Percentiles rank a stretch among this genome's conserved stretches.
These are phyloP conservation scores for Drosophila aff. DNA, from an alignment of 1,140 invertebrate genomes.

Conservation along the genomic window DNA sequence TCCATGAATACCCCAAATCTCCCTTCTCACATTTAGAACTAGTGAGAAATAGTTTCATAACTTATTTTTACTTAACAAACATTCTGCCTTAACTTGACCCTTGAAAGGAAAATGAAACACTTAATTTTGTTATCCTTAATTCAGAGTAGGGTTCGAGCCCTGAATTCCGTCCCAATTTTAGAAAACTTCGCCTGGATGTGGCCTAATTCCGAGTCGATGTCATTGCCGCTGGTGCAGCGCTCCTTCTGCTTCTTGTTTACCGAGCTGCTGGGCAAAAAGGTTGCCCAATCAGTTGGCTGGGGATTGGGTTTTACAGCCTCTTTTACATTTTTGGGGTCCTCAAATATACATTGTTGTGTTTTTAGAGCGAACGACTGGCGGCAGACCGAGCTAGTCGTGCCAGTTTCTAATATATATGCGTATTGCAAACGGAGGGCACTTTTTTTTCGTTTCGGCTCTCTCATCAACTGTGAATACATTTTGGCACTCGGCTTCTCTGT, in stretches of 20 bases:
- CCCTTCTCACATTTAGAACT: no score
- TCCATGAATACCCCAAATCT: not conserved
- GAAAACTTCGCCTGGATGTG: conserved; percentile 48
- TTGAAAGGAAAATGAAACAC: not conserved
- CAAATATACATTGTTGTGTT: conserved; percentile 33
- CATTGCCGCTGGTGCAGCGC: conserved; percentile 26
- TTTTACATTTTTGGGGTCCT: conserved; percentile 44
- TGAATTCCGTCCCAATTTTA: not conserved
- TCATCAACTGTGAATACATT: conserved; percentile 42
- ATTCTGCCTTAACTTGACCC: not conserved
- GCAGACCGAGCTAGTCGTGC: conserved; percentile 6
- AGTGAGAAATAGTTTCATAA: not conserved
- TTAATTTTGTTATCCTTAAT: not conserved
- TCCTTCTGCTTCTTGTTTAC: conserved; percentile 25
- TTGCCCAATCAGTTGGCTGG: conserved; percentile 42
- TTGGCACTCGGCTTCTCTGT: conserved; percentile 10
- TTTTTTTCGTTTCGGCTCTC: not conserved
- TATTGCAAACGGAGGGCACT: conserved; percentile 14
- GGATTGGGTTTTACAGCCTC: conserved; percentile 53
- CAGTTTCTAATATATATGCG: conserved; percentile 37
- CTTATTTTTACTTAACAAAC: conserved; percentile 1
- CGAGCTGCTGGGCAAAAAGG: conserved; percentile 39
- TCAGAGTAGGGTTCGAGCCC: no score
- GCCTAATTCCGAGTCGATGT: conserved; percentile 61
- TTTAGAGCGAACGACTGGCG: conserved; percentile 18